These are phyloP conservation scores for Drosophila lacicola DNA, from an alignment of 2,888 invertebrate species.

Conservation along the genomic window DNA sequence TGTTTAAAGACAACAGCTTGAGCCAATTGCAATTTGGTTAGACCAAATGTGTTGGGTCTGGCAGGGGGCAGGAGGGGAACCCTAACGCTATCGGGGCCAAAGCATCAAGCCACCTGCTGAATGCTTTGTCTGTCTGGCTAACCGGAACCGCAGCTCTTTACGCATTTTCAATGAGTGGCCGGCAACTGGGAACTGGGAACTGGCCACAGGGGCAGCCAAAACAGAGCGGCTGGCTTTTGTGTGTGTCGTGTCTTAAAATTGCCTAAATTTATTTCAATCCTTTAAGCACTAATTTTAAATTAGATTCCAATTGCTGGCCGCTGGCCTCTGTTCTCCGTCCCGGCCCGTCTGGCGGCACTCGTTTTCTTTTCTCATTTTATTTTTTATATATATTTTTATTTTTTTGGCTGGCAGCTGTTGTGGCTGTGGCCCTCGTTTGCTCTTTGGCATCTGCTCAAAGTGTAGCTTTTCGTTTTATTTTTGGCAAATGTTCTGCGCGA, in stretches of 20 bases:
- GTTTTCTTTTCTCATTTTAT: background rate
- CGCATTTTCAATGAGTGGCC: conserved; percentile 72
- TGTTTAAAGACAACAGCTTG: conserved; percentile 47
- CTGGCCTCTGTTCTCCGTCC: background rate
- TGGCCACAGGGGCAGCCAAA: conserved; percentile 30
- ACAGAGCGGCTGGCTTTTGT: conserved; percentile 52
- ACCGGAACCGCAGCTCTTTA: conserved; percentile 64
- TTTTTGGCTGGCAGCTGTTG: conserved; percentile 61
- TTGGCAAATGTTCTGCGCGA: conserved; percentile 58
- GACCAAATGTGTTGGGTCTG: conserved; percentile 3
- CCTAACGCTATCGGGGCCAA: conserved; percentile 59
- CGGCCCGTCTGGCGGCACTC: conserved; percentile 8
- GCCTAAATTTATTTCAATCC: conserved; percentile 80
- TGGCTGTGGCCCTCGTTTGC: conserved; percentile 29
- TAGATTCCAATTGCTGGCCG: conserved; percentile 77
- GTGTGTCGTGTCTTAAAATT: conserved; percentile 56
- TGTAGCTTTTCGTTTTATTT: conserved; percentile 20
- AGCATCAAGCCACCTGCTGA: conserved; percentile 76
- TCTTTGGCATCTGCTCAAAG: conserved; percentile 48
- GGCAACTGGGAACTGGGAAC: background rate
- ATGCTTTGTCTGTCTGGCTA: conserved; percentile 12
- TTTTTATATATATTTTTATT: background rate
- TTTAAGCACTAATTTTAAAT: conserved; percentile 80
- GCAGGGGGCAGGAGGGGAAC: background rate
- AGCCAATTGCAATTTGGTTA: conserved; percentile 47